Evolutionary conservation across 1,140 invertebrate genomes (phyloP).

Genomic region (Zaprionus vittiger): DNA sequence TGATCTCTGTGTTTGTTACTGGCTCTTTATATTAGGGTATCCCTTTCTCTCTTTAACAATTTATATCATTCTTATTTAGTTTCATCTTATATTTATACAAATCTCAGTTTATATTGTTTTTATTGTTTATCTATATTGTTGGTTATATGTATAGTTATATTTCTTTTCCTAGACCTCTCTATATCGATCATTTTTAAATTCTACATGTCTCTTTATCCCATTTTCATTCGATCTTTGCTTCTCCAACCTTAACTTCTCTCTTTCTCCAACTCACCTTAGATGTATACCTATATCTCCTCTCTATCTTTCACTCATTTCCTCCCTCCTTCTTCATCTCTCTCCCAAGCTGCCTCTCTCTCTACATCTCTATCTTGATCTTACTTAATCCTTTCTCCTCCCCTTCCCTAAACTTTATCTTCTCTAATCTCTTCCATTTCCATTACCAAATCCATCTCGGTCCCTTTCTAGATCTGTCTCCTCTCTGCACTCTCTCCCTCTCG

Average conservation of each 20-base stretch:
- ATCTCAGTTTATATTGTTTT: too few relatives aligned
- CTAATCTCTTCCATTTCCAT: slow-evolving; percentile 19
- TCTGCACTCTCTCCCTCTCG: not conserved
- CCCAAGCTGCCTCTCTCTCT: not conserved
- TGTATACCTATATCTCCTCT: not conserved
- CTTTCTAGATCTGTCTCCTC: not conserved
- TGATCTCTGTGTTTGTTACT: not conserved
- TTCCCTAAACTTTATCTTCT: not conserved
- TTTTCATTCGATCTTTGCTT: not conserved
- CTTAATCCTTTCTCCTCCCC: not conserved
- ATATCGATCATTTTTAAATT: not conserved
- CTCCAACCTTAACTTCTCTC: not conserved
- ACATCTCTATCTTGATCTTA: not conserved
- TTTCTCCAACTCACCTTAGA: not conserved
- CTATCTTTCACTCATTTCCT: not conserved
- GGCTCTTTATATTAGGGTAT: not conserved
- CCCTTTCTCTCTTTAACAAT: not conserved
- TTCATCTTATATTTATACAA: not conserved
- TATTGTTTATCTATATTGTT: not conserved
- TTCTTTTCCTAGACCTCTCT: not conserved
- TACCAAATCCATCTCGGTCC: slow-evolving; percentile 1
- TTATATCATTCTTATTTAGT: too few relatives aligned
- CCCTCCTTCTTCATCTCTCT: not conserved
- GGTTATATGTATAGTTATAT: not conserved
- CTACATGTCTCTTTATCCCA: not conserved